Percentiles rank a stretch among this genome's conserved stretches.
phyloP scores from a whole-genome alignment of 1,140 invertebrate genomes.

The Venturia canescens region DNA sequence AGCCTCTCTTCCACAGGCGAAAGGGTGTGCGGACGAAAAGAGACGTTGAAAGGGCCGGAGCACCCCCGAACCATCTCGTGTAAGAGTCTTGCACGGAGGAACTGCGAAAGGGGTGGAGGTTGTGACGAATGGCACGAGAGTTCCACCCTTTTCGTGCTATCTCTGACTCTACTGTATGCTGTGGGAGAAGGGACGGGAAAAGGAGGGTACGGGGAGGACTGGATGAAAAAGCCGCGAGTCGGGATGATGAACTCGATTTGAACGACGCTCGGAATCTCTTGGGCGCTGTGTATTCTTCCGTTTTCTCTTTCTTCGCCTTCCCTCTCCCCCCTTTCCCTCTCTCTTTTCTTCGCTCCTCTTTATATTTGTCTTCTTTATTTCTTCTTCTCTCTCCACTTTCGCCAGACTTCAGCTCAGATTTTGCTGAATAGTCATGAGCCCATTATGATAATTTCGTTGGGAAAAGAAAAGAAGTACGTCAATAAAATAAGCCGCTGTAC shows the following conservation, averaged over 20 bases:
- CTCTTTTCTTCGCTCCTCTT: background rate
- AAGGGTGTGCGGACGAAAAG: background rate
- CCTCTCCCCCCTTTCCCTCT: constrained; percentile 25
- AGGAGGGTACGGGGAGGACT: constrained; percentile 4
- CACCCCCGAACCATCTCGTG: background rate
- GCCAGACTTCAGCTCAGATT: constrained; percentile 37
- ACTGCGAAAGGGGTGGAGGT: constrained; percentile 32
- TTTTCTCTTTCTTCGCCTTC: background rate
- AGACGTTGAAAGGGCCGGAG: background rate
- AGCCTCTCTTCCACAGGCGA: no score
- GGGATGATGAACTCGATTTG: constrained; percentile 56
- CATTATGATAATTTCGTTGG: constrained; percentile 46
- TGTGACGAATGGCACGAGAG: constrained; percentile 52
- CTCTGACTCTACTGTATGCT: constrained; percentile 27
- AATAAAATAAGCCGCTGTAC: constrained; percentile 34
- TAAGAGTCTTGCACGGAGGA: background rate
- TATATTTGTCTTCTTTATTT: constrained; percentile 11
- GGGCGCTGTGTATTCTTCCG: constrained; percentile 35
- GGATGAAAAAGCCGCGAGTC: constrained; percentile 26
- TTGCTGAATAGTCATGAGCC: constrained; percentile 44
- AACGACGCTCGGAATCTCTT: constrained; percentile 46
- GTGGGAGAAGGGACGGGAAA: background rate
- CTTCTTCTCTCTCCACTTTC: background rate
- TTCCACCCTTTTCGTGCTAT: constrained; percentile 47
- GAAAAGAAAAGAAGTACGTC: constrained; percentile 37